Conservation (phyloP, 2,888 invertebrate genomes). For the Ligdia adustata region DNA sequence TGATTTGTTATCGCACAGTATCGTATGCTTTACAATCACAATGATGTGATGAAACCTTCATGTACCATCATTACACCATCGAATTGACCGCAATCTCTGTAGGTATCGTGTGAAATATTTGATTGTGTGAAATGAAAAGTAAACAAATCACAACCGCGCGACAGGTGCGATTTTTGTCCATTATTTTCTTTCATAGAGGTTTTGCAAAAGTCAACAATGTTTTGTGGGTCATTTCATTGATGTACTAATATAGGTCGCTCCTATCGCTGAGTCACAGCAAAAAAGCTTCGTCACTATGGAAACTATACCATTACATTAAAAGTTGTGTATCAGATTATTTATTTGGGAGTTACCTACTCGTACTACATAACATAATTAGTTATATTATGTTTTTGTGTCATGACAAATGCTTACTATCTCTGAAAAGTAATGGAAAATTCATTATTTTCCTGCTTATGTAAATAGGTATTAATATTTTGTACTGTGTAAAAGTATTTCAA, state of each 20-base stretch:
- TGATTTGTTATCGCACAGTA: slow-evolving; percentile 34
- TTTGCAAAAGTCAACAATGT: slow-evolving; percentile 14
- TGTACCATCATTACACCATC: slow-evolving; percentile 32
- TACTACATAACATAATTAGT: too few relatives aligned
- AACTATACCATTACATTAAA: too few relatives aligned
- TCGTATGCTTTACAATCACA: slow-evolving; percentile 25
- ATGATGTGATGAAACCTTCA: slow-evolving; percentile 13
- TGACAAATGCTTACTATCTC: too few relatives aligned
- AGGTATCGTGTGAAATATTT: slow-evolving; percentile 20
- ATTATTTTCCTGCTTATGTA: not conserved
- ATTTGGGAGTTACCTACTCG: too few relatives aligned
- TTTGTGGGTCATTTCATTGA: slow-evolving; percentile 14
- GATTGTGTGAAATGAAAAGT: slow-evolving; percentile 27
- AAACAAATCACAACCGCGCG: slow-evolving; percentile 19
- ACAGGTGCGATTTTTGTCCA: not conserved
- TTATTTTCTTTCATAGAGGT: slow-evolving; percentile 3
- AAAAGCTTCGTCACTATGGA: too few relatives aligned
- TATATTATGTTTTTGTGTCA: too few relatives aligned
- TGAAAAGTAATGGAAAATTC: too few relatives aligned
- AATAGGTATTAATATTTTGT: not conserved
- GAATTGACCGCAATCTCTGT: slow-evolving; percentile 21
- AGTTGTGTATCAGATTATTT: too few relatives aligned
- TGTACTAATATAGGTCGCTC: too few relatives aligned
- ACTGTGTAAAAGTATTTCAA: not conserved
- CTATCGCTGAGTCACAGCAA: too few relatives aligned